A percentile compares a stretch with the other conserved stretches of the same genome.
Evolutionary conservation across 1,140 invertebrate genomes (phyloP).

Genomic region (Batillaria attramentaria): DNA sequence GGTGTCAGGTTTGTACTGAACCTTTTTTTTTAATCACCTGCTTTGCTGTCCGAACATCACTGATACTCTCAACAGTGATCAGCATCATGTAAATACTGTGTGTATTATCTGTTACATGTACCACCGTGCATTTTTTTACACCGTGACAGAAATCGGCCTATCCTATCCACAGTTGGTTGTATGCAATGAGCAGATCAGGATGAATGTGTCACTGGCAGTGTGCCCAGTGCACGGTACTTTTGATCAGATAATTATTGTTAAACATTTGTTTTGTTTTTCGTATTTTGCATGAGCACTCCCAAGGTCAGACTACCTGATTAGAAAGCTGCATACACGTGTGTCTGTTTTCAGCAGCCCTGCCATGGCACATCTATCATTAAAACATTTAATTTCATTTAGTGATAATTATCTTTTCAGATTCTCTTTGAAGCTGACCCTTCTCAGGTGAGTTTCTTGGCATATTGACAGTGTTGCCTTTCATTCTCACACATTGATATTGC

Average conservation of each 20-base stretch:
- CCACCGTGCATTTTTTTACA: not conserved
- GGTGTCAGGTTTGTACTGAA: slow-evolving; percentile 21
- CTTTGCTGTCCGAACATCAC: not conserved
- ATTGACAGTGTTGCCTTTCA: not conserved
- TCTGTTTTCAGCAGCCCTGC: not conserved
- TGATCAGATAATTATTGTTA: not conserved
- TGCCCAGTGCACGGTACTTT: not conserved
- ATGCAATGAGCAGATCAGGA: not conserved
- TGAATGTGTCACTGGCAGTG: too few species aligned
- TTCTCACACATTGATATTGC: not conserved
- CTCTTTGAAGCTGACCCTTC: slow-evolving; percentile 44
- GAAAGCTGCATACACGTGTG: not conserved
- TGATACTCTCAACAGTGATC: not conserved
- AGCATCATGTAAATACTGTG: not conserved
- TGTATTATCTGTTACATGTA: not conserved
- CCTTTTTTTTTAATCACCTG: not conserved
- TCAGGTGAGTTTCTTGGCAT: slow-evolving; percentile 24
- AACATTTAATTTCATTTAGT: not conserved
- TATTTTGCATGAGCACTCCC: not conserved
- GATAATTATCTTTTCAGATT: slow-evolving; percentile 28
- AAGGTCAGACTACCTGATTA: not conserved
- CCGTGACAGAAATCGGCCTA: not conserved
- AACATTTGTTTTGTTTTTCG: not conserved
- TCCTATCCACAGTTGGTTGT: not conserved
- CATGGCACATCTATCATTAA: not conserved